Base-by-base conservation (phyloP, 2,113 vertebrate genomes). In the Ochotona princeps region DNA sequence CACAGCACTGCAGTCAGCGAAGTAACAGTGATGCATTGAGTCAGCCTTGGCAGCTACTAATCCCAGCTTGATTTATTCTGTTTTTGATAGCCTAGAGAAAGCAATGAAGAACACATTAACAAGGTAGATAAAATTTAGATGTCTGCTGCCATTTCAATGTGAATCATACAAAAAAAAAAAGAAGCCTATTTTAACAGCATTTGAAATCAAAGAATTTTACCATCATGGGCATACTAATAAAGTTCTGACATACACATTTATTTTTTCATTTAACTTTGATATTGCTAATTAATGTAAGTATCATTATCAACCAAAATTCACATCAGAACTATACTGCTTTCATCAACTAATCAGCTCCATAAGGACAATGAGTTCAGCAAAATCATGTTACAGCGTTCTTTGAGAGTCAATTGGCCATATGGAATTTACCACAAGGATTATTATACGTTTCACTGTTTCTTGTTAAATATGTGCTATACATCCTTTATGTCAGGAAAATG, bases 1-100 rank as follows among this genome's bases (percentile, higher is more conserved):
- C 13, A 13, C n/a, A 14, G 7, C 8, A 66, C 28, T 38, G 35
- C 66, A 78, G 49, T 91, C 72, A 67, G 32, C 49, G 17, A 67
- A 25, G 12, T 28, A 12, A 26, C 14, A 1, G 23, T n/a, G 18
- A 20, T 54, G 57, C 60, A 91, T 83, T 81, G 80, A 87, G 72
- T 26, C 80, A 44, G 72, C 32, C 25, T 1, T 28, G 23, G 35
- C 21, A 20, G n/a, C 65, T 74, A 84, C 60, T 57, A 67, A 25
- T 78, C 20, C 66, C 32, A 80, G 65, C 12, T 69, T 74, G 73
- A 79, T 30, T 79, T 91, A 60, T 70, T 63, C 28, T 63, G 82
- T 54, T 94, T 84, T 65, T 32, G 17, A 89, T 30, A 47, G 32
- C 74, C 60, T 78, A 75, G 26, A 91, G 67, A 80, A 92, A 70